Conservation (phyloP, 1,140 invertebrate species). For the Zeugodacus cucurbitae region DNA sequence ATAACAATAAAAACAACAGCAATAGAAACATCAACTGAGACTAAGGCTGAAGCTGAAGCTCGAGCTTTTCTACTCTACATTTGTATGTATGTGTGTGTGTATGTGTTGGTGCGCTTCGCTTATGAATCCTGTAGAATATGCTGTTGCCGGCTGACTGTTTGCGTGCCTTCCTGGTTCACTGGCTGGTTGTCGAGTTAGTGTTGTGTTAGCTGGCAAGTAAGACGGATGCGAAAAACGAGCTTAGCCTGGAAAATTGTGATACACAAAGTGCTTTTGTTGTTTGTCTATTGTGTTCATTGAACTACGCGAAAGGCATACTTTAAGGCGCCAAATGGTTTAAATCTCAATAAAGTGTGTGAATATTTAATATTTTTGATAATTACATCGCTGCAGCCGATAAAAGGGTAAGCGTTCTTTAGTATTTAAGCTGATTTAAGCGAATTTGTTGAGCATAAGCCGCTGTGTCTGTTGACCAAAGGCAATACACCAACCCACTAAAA, state of each 20-base stretch:
- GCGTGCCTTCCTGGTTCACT: conserved; percentile 9
- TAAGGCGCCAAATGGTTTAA: neutral
- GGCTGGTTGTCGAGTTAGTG: conserved; percentile 33
- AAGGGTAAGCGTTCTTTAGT: neutral
- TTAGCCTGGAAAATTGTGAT: neutral
- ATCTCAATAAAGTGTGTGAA: neutral
- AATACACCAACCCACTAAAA: neutral
- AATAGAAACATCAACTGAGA: neutral
- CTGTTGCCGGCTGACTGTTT: conserved; percentile 37
- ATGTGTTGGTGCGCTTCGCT: neutral
- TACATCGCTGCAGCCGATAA: neutral
- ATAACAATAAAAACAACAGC: conserved; percentile 34
- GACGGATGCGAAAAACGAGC: neutral
- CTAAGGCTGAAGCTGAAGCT: neutral
- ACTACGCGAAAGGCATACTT: neutral
- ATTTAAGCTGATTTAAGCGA: neutral
- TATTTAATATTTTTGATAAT: neutral
- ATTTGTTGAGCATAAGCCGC: neutral
- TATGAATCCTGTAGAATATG: conserved; percentile 12
- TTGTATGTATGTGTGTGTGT: neutral
- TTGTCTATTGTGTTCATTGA: neutral
- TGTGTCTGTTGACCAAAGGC: neutral
- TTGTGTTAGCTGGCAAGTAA: conserved; percentile 32
- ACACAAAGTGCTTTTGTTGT: neutral
- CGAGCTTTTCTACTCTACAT: neutral